A percentile compares a stretch with the other conserved stretches of the same genome.
These are phyloP conservation scores for Sycophila texana DNA, from an alignment of 2,888 invertebrate genomes.

Conservation along the genomic window DNA sequence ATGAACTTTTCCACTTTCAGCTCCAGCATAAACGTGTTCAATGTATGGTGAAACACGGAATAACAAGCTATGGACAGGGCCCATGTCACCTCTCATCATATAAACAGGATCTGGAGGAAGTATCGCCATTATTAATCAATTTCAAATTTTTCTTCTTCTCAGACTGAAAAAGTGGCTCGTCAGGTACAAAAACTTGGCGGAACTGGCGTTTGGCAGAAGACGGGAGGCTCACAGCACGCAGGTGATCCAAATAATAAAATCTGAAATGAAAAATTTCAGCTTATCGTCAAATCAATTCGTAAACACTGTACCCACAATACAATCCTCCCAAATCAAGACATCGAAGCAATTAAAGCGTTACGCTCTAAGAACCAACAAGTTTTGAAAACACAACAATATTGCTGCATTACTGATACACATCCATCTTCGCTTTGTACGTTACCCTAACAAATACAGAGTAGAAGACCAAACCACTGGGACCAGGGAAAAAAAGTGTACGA, in stretches of 20 bases:
- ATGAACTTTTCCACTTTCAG: constrained; percentile 84
- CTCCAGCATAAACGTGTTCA: constrained; percentile 83
- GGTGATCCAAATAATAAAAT: constrained; percentile 40
- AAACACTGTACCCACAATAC: no score
- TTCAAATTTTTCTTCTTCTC: constrained; percentile 14
- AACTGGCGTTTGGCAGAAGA: constrained; percentile 57
- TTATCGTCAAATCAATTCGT: no score
- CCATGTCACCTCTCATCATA: constrained; percentile 84
- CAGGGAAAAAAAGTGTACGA: no score
- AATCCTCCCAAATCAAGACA: no score
- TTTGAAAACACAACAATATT: no score
- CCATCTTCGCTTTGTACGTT: no score
- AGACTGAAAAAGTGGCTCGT: constrained; percentile 2
- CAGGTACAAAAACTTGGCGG: constrained; percentile 12
- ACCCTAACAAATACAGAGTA: no score
- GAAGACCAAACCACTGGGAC: no score
- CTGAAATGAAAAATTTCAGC: background rate
- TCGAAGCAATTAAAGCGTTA: no score
- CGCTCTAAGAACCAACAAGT: background rate
- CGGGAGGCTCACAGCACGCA: constrained; percentile 60
- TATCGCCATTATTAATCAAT: constrained; percentile 77
- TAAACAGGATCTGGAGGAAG: constrained; percentile 88
- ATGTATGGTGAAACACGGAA: constrained; percentile 75
- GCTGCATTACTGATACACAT: no score
- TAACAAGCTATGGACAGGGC: constrained; percentile 83